Base-by-base conservation (phyloP, 2,113 vertebrate genomes). In the Oceanites oceanicus region DNA sequence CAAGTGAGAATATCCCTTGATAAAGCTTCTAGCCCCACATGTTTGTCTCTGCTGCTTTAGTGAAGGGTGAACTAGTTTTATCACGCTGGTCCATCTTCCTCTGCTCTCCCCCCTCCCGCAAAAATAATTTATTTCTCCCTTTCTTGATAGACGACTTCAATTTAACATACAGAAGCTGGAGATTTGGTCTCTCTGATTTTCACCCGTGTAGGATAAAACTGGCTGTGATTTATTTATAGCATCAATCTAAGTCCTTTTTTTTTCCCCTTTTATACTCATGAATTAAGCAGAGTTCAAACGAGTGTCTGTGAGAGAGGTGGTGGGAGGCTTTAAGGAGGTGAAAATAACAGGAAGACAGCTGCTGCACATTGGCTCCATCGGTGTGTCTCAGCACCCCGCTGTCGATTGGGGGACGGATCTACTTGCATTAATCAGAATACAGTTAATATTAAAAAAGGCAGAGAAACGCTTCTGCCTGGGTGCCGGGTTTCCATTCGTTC, bases 301-400 rank as follows among this genome's bases (percentile, higher is more conserved):
- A 79, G 22, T 15, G 86, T 72, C 74, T 95, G 91, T 2, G 6
- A 59, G 62, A 75, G 88, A 93, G 63, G 55, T 76, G 61, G 89
- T 76, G 42, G 72, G 79, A 94, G 49, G 87, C 68, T 97, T 85
- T 55, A 45, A 93, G 85, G 61, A 91, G 73, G 79, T 94, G 68
- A 61, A 84, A 96, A 95, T 83, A 95, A 92, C 91, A 95, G 95
- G 97, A 97, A 93, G 91, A 67, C 91, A 92, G 90, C 88, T 92
- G 86, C 92, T 80, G 65, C 71, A 13, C 10, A 8, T 88, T 88
- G 86, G 71, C 50, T 95, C 44, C 5, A 3, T 75, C 10, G 17
- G 82, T n/a, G 70, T 20, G 5, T 53, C 52, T 78, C 84, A 68
- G 86, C 83, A 80, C 19, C 49, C 40, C 47, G 34, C 44, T 70